Percentiles rank a stretch among this genome's conserved stretches.
These are phyloP conservation scores for Athalia rosae DNA, from an alignment of 2,888 invertebrate genomes.

Conservation along the genomic window DNA sequence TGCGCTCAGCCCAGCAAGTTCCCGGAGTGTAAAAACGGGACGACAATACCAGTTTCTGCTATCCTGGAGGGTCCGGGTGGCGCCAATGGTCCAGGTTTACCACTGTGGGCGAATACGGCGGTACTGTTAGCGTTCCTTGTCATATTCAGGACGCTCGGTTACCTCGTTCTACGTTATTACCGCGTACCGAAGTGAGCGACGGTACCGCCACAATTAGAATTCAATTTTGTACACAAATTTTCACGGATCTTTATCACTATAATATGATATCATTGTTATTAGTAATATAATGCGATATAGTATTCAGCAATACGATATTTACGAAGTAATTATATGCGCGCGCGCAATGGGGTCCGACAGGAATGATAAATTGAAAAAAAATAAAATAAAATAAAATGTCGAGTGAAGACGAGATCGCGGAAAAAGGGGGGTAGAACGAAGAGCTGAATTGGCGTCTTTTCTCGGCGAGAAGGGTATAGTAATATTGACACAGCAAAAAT, in stretches of 20 bases:
- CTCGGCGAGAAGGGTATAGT: constrained; percentile 60
- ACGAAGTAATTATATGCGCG: constrained; percentile 7
- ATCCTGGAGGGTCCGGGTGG: constrained; percentile 82
- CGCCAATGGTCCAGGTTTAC: constrained; percentile 74
- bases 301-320: constrained; percentile 50
- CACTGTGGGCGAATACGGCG: constrained; percentile 84
- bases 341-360: background rate
- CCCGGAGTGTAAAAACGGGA: constrained; percentile 77
- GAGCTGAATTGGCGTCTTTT: constrained; percentile 48
- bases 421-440: background rate
- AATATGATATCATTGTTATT: constrained; percentile 34
- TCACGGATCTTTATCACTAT: constrained; percentile 51
- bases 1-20: constrained; percentile 83
- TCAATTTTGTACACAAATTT: constrained; percentile 58
- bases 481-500: constrained; percentile 39
- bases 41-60: constrained; percentile 80
- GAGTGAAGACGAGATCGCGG: background rate
- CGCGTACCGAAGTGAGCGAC: constrained; percentile 79
- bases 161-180: constrained; percentile 83
- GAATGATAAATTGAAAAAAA: constrained; percentile 49
- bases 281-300: constrained; percentile 47
- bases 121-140: constrained; percentile 82
- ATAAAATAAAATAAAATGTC: constrained; percentile 27
- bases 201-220: constrained; percentile 48
- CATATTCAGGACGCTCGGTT: constrained; percentile 83